Conservation (phyloP, 2,113 vertebrate genomes). For the Elgaria multicarinata region DNA sequence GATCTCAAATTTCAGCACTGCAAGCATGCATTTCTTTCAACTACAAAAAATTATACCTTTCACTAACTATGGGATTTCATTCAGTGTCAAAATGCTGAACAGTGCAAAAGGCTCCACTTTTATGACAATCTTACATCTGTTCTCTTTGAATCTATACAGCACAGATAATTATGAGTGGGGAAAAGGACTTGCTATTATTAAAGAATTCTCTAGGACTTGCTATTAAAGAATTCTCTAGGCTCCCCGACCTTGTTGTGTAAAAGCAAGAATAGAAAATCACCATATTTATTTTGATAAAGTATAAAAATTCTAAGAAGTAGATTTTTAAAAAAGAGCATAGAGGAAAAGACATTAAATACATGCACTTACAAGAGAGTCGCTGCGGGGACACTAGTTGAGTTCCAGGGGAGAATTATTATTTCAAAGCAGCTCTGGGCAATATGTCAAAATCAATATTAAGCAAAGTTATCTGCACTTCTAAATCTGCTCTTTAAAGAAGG, state of each 20-base stretch:
- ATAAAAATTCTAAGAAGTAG: neutral
- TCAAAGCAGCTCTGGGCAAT: constrained; percentile 19
- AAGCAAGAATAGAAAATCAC: neutral
- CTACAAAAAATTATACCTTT: neutral
- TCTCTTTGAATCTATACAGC: neutral
- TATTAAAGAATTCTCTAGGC: neutral
- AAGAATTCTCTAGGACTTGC: neutral
- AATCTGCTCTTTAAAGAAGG: neutral
- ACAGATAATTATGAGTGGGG: neutral
- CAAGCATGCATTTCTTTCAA: neutral
- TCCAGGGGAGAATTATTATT: constrained; percentile 13
- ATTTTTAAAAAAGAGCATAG: neutral
- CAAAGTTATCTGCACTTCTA: constrained; percentile 14
- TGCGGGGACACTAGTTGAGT: neutral
- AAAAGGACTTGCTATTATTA: constrained; percentile 7
- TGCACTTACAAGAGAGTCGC: neutral
- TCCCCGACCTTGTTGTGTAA: neutral
- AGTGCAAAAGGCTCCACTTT: neutral
- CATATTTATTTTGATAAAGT: neutral
- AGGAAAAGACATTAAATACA: constrained; percentile 5
- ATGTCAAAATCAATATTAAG: constrained; percentile 29
- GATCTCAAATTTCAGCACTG: neutral
- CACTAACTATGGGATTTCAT: neutral
- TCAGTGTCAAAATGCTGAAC: neutral
- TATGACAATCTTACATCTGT: constrained; percentile 14